Evolutionary conservation across 2,113 vertebrate species (phyloP), one percentile per base, ranked within the genome.

Genomic region (Galemys pyrenaicus): DNA sequence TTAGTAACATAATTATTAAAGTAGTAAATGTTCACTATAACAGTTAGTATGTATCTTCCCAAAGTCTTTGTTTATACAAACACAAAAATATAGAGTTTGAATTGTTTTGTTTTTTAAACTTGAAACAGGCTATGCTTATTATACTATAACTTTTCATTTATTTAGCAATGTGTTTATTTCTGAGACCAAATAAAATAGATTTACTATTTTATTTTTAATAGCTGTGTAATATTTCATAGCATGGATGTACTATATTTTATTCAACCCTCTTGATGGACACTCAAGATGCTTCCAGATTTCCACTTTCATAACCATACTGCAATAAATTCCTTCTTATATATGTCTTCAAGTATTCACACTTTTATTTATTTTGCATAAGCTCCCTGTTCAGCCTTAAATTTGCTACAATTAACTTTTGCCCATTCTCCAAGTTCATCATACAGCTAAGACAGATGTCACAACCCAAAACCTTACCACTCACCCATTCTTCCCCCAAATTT

Each of bases 321-420:
- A 93, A 83, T 94, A 96, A 96, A 95, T 41, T 80, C 26, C 71
- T 15, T 89, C 19, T 11, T 64, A 64, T 68, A 93, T 86, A 86
- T 93, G 94, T 87, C 75, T 91, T 94, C 94, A 89, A 84, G 87
- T 82, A 86, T 41, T 65, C 64, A 92, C 22, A 11, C 44, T 93
- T 91, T 96, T 92, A 95, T 96, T 94, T 96, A 93, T 89, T 74
- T 58, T 67, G 13, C 49, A 73, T 70, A 83, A 74, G 94, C 54
- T 97, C 94, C 94, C 95, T 93, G 37, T 87, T 89, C 58, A 68
- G 90, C 56, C 71, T 94, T 95, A 93, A 94, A 93, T 35, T 89
- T 92, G 44, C 37, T 73, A 17, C 9, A 67, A 58, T 95, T 92
- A 89, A 95, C 62, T 96, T 82, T 58, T 83, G 35, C 41, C 49